These are phyloP conservation scores for Megaceryle maxima DNA, from an alignment of 2,113 vertebrate species.

Conservation along the genomic window DNA sequence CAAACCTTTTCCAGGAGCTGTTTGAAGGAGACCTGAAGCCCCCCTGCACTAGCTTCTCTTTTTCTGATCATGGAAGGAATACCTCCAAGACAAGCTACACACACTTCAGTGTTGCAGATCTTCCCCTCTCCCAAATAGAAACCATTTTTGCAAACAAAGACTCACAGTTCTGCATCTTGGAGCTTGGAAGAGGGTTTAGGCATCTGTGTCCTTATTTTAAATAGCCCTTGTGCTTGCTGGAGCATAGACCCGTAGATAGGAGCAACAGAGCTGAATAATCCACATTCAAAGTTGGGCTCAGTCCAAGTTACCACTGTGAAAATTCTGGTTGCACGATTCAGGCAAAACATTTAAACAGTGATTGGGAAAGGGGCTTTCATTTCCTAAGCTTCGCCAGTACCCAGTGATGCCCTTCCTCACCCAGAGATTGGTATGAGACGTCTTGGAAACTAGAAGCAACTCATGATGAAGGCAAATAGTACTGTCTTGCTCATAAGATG, in stretches of 20 bases:
- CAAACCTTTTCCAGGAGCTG: not conserved
- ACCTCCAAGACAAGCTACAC: not conserved
- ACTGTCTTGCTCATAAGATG: not conserved
- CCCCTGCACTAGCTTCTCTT: not conserved
- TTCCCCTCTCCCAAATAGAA: not conserved
- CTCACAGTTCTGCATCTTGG: slow-evolving; percentile 30
- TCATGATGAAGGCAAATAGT: not conserved
- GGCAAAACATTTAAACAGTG: not conserved
- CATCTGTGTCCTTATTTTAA: slow-evolving; percentile 59
- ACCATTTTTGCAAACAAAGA: not conserved
- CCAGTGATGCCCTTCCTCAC: not conserved
- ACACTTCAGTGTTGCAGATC: not conserved
- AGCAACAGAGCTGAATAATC: slow-evolving; percentile 67
- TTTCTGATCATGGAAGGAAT: not conserved
- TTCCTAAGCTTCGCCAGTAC: not conserved
- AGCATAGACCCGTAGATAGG: slow-evolving; percentile 39
- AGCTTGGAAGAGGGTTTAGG: slow-evolving; percentile 38
- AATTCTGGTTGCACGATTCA: slow-evolving; percentile 39
- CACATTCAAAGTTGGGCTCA: slow-evolving; percentile 37
- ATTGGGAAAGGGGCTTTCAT: not conserved
- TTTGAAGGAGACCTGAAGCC: not conserved
- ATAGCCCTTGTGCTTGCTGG: slow-evolving; percentile 53
- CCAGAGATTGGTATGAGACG: not conserved
- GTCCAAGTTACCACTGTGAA: slow-evolving; percentile 44
- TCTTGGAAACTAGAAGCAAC: not conserved